phyloP scores from a whole-genome alignment of 2,113 vertebrate species.

The Panurus biarmicus region DNA sequence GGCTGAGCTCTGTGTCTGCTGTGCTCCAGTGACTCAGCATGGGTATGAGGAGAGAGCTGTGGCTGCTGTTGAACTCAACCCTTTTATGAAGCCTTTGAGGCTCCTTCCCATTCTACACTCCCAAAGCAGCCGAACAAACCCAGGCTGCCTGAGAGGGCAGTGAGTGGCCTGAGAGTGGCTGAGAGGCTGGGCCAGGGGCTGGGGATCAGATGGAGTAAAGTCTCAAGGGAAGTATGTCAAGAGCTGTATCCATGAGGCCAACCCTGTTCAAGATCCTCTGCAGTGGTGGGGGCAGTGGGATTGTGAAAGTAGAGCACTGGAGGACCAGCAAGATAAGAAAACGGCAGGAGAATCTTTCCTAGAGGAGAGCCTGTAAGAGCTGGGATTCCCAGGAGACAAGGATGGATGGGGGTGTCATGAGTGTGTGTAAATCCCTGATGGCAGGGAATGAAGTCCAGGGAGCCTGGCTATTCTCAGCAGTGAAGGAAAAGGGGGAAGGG shows the following conservation, averaged over 20 bases:
- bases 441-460: too few species aligned
- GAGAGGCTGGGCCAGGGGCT: background rate
- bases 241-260: too few species aligned
- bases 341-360: background rate
- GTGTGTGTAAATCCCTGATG: background rate
- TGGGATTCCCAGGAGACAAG: background rate
- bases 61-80: background rate
- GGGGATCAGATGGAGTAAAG: fast-evolving
- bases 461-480: fast-evolving
- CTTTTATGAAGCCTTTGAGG: background rate
- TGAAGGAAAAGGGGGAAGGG: too few species aligned
- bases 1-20: background rate
- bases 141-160: background rate
- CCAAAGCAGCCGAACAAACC: fast-evolving
- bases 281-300: fast-evolving
- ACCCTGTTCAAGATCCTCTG: background rate
- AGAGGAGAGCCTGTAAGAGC: background rate
- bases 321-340: background rate
- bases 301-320: too few species aligned
- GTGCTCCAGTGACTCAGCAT: background rate
- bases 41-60: background rate
- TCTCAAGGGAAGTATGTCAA: background rate
- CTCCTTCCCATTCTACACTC: background rate
- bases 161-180: background rate
- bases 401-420: background rate